Base-by-base conservation (phyloP, 2,888 invertebrate genomes). In the Achlya flavicornis region DNA sequence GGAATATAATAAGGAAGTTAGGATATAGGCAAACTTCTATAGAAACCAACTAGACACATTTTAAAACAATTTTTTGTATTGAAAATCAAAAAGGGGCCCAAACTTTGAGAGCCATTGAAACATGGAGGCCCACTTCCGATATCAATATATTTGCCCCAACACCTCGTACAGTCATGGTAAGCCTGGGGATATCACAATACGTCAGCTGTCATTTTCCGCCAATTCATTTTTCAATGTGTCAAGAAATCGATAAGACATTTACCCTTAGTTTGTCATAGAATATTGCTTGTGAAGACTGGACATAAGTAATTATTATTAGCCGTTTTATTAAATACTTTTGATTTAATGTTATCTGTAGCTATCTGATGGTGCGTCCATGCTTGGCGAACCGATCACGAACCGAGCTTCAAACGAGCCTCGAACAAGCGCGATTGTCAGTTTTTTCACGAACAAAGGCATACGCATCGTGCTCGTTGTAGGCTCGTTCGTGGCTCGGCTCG, bases 171-270 rank as follows among this genome's bases (percentile, higher is more conserved):
- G 53, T 53, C 53, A 53, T 53, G 53, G 53, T 53, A 53, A 53
- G 19, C 3, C 53, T 10, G 8, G 10, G 53, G 53, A 66, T 66
- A 66, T 66, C 64, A 65, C 62, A 66, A 32, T 61, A 14, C 16
- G 65, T 59, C 19, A 57, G 41, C 62, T 62, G 57, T 62, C 38
- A 38, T 62, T 62, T 57, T 26, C 19, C 26, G 19, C 38, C 57
- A 62, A 57, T 41, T 41, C 57, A 57, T 26, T 57, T 26, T 62
- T 62, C 57, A 41, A 16, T 12, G 35, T 41, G 62, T 57, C 57
- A 41, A 62, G 38, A 62, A 57, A 57, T 38, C 38, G 53, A 53
- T 53, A 41, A 41, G 19, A 16, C 6, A 19, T 48, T 53, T 53
- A 14, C 53, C 53, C 10, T 53, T 10, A 19, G 53, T 53, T 19